Evolutionary conservation across 2,797 vertebrate species (phyloP), one percentile per base, ranked within the genome.

Genomic region (Cossypha heuglini): DNA sequence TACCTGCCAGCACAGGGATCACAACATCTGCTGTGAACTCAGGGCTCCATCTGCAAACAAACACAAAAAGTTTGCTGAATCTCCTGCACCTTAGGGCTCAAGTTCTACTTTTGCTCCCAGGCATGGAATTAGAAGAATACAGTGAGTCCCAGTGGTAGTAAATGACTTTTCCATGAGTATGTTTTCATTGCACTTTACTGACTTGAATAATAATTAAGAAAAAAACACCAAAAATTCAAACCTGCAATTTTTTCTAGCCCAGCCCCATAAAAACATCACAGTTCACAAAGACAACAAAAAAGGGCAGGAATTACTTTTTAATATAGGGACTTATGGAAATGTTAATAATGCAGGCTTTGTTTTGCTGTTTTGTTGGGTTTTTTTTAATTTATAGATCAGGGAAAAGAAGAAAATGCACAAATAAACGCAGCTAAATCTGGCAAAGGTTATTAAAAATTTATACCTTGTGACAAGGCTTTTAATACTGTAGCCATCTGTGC

Each of bases 401-500:
- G 33, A 66, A 75, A 48, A 68, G 4, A 51, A 6, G 37, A 89
- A 89, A 95, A 86, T 49, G 40, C 24, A 81, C 62, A 86, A 86
- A 83, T 61, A 93, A 77, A 69, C 13, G 45, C 15, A 43, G 19
- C 7, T 74, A 75, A 85, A 67, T 31, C 48, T 83, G 84, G 31
- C 16, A 93, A 94, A 69, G 45, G 25, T 91, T 82, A 93, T 97
- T 94, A 96, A 95, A 95, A 92, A 82, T 54, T 33, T 86, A 94
- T 86, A 35, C 18, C 17, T 24, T 73, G 5, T 85, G 48, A 84
- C 54, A 88, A 28, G 42, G 26, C 7, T 94, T 94, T 95, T 90
- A 93, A 85, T 89, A 86, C 5, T 77, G 45, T 59, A 68, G 49
- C 69, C 90, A 73, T 94, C 86, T 92, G 92, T 78, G 51, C 48